Percentiles rank a stretch among this genome's conserved stretches.
Conservation (phyloP, 2,113 vertebrate species). For the Lepus timidus region DNA sequence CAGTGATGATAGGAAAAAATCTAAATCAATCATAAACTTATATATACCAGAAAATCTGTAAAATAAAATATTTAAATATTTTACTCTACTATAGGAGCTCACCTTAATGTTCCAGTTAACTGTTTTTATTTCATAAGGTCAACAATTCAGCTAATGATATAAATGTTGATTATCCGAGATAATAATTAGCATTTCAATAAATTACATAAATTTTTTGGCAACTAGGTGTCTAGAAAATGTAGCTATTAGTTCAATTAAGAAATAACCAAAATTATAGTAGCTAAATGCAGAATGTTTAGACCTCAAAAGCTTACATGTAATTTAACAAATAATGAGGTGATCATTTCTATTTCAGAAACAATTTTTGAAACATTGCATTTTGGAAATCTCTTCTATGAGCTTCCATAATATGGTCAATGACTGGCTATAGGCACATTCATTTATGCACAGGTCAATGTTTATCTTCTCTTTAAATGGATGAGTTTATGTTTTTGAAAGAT, state of each 20-base stretch:
- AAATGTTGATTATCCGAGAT: constrained; percentile 32
- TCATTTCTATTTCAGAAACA: not conserved
- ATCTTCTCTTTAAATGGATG: not conserved
- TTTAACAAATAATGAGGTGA: not conserved
- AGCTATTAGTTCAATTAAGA: not conserved
- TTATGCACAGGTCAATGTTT: not conserved
- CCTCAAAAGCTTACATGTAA: not conserved
- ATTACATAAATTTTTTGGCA: constrained; percentile 14
- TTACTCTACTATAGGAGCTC: not conserved
- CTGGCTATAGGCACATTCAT: accelerated
- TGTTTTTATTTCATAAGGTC: not conserved
- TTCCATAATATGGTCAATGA: not conserved
- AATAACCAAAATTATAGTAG: constrained; percentile 3
- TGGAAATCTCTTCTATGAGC: not conserved
- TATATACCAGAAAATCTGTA: not conserved
- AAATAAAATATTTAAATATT: not conserved
- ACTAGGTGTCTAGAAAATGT: not conserved
- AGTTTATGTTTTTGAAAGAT: not conserved
- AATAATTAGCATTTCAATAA: constrained; percentile 47
- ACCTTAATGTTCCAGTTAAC: not conserved
- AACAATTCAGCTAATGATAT: not conserved
- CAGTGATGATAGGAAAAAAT: not conserved
- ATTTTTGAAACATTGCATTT: not conserved
- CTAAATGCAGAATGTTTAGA: not conserved
- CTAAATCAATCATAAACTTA: not conserved